phyloP scores from a whole-genome alignment of 64 coral and sea anemone species.

The Montipora foliosa region DNA sequence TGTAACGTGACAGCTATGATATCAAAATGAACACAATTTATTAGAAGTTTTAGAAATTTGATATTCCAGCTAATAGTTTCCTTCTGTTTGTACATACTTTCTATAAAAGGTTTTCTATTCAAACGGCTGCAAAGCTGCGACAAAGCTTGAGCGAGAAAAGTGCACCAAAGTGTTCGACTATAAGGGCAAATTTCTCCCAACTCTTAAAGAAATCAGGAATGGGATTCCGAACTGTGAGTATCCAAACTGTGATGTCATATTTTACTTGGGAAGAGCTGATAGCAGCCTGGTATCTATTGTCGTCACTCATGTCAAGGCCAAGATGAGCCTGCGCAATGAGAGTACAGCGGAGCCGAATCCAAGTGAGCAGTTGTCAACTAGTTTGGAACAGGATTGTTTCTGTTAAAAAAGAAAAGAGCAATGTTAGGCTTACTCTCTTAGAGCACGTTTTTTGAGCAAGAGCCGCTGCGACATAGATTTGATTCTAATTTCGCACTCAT shows the following conservation, averaged over 20 bases:
- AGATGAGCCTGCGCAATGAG: conserved; percentile 48
- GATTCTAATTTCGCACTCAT: too few relatives aligned
- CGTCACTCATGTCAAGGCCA: conserved; percentile 81
- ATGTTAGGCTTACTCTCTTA: too few relatives aligned
- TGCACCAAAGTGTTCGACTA: conserved; percentile 96
- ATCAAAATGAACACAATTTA: too few relatives aligned
- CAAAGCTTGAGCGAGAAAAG: conserved; percentile 74
- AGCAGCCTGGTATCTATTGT: conserved; percentile 81
- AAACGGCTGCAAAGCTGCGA: conserved; percentile 11
- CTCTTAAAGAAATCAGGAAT: conserved; percentile 46
- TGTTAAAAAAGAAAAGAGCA: background rate
- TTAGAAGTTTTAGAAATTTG: too few relatives aligned
- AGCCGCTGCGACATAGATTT: too few relatives aligned
- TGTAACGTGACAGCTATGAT: too few relatives aligned
- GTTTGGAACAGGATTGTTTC: conserved; percentile 20
- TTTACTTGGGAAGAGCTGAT: conserved; percentile 78
- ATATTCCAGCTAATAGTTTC: background rate
- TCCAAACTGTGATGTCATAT: conserved; percentile 83
- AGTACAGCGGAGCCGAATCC: conserved; percentile 50
- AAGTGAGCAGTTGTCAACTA: conserved; percentile 49
- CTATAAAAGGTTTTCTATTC: conserved; percentile 23
- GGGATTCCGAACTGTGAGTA: conserved; percentile 32
- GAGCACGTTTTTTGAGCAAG: too few relatives aligned
- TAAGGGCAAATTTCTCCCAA: conserved; percentile 52
- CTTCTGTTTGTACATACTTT: background rate